Evolutionary conservation across 2,113 vertebrate genomes (phyloP).

Genomic region (Lamprologus callipterus): DNA sequence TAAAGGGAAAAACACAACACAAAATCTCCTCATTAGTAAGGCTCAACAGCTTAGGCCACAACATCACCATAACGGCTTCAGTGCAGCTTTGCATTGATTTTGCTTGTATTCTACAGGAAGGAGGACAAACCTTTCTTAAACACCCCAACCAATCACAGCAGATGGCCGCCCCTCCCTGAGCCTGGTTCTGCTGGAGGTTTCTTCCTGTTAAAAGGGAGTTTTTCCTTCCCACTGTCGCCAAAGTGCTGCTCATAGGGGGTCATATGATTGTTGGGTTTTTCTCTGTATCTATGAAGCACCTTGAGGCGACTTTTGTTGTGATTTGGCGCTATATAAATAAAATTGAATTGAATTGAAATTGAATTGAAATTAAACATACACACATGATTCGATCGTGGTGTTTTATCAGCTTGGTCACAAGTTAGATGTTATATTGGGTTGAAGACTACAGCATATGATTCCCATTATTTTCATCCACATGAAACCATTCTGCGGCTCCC

Average conservation of each 20-base stretch:
- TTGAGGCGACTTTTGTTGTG: no score
- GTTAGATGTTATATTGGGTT: not conserved
- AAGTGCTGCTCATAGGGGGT: no score
- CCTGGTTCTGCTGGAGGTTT: no score
- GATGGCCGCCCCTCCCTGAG: no score
- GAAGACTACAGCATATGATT: not conserved
- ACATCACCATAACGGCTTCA: not conserved
- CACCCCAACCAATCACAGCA: no score
- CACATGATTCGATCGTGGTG: fast-evolving
- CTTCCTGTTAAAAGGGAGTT: no score
- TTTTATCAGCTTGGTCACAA: not conserved
- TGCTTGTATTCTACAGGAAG: not conserved
- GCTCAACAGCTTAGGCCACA: not conserved
- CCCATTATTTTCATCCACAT: not conserved
- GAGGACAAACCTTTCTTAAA: not conserved
- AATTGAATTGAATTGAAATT: no score
- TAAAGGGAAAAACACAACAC: not conserved
- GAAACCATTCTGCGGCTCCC: not conserved
- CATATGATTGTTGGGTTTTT: no score
- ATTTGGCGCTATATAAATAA: no score
- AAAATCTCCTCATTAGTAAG: not conserved
- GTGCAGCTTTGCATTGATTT: not conserved
- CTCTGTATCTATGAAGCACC: no score
- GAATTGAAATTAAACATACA: no score
- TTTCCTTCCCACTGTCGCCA: no score